Base-by-base conservation (phyloP, 2,797 vertebrate species). In the Hephaestus fuliginosus region DNA sequence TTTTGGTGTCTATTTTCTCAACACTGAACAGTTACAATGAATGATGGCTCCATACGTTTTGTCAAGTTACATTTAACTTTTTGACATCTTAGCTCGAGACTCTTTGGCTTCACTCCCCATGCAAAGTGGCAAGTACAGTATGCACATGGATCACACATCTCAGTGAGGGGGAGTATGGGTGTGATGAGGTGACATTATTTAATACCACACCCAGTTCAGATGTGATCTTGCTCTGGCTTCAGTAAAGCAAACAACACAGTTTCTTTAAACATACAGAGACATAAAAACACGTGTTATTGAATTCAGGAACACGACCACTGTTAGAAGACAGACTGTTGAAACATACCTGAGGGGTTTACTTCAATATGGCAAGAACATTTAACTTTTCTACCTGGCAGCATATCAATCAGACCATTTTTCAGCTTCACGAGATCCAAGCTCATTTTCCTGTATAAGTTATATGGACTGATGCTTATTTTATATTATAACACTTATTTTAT, bases 1-100 rank as follows among this genome's bases (percentile, higher is more conserved):
- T 12, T 39, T 65, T 63, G 75, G 77, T 74, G 76, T 89, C 80
- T 82, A 51, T 62, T 69, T 83, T 84, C 78, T 82, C 80, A 82
- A 0, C 68, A 70, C 57, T 64, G 0, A 81, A 63, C 30, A n/a
- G 68, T 69, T 20, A 1, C 9, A 1, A 18, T 11, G 11, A 60
- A 11, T 17, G 25, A 22, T 0, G 4, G 0, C 22, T 51, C 8
- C 20, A 9, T 18, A 13, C 53, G 9, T 46, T 18, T 63, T 13
- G 5, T 49, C 10, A 48, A 9, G 11, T 20, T 77, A 15, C 46
- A 69, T n/a, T 2, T 15, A 48, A 44, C 0, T 17, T 7, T 51
- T 33, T 33, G 33, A 58, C 18, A 14, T 46, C 3, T 49, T 1
- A 30, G 44, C 14, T 51, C 14, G 12, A 46, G 12, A 49, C 58